Evolutionary conservation across 2,113 vertebrate genomes (phyloP).

Genomic region (Cyanistes caeruleus): DNA sequence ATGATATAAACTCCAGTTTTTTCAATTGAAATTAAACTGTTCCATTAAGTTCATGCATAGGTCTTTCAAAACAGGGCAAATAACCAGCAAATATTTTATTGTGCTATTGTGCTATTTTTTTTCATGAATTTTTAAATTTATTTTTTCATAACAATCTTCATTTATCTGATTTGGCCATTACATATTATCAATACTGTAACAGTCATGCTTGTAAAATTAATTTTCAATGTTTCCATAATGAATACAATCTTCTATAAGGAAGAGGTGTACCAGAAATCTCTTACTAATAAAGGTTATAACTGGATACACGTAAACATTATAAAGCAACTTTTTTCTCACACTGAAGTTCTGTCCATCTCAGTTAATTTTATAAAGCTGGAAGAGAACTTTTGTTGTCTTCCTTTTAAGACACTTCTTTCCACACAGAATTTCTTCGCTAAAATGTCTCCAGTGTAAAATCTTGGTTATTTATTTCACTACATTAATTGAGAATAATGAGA

Average conservation of each 20-base stretch:
- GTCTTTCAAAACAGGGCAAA: background rate
- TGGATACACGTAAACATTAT: background rate
- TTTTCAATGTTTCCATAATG: background rate
- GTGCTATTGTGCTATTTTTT: background rate
- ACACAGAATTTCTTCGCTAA: background rate
- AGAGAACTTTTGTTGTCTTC: background rate
- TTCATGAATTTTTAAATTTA: background rate
- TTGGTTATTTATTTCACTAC: background rate
- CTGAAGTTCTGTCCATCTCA: background rate
- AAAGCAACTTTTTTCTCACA: background rate
- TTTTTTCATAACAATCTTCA: background rate
- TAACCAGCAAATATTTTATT: background rate
- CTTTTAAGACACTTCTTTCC: background rate
- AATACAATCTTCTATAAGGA: background rate
- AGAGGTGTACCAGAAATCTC: background rate
- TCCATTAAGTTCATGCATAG: background rate
- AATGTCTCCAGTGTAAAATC: background rate
- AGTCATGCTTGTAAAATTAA: background rate
- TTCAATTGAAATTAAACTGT: background rate
- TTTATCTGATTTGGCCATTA: background rate
- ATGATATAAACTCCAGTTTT: background rate
- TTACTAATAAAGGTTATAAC: background rate
- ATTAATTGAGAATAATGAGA: background rate
- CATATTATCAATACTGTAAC: background rate
- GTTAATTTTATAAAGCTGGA: background rate